Conservation (phyloP, 1,140 invertebrate genomes). For the Colletes latitarsis region DNA sequence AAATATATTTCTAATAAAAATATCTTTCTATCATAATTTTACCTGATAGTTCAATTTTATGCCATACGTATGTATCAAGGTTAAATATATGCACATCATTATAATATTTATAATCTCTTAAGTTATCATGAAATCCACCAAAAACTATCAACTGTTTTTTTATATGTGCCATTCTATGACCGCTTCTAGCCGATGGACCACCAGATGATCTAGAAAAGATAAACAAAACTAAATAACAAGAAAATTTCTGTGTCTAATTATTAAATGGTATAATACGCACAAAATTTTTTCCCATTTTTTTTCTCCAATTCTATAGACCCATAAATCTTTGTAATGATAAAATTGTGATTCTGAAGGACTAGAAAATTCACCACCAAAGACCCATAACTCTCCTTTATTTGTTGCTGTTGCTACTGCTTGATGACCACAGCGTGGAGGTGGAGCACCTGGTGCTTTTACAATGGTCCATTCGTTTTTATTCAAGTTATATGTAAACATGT, state of each 20-base stretch:
- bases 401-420: conserved; percentile 89
- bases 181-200: conserved; percentile 92
- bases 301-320: conserved; percentile 90
- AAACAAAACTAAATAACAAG: conserved; percentile 46
- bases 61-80: conserved; percentile 91
- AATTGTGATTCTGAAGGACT: conserved; percentile 95
- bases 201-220: conserved; percentile 83
- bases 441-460: conserved; percentile 89
- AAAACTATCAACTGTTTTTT: conserved; percentile 93
- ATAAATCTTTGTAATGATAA: conserved; percentile 96
- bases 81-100: conserved; percentile 94
- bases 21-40: conserved; percentile 46
- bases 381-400: conserved; percentile 89
- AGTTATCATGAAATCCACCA: conserved; percentile 96
- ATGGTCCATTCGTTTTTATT: conserved; percentile 90
- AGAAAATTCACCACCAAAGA: conserved; percentile 97
- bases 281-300: conserved; percentile 94
- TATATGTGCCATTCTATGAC: conserved; percentile 92
- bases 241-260: not conserved
- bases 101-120: conserved; percentile 93
- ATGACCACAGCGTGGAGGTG: conserved; percentile 93
- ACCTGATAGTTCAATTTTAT: conserved; percentile 86
- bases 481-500: conserved; percentile 92
- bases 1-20: conserved; percentile 9
- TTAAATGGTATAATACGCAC: conserved; percentile 72